Evolutionary conservation across 1,140 invertebrate species (phyloP).

Genomic region (Drosophila nikananu): DNA sequence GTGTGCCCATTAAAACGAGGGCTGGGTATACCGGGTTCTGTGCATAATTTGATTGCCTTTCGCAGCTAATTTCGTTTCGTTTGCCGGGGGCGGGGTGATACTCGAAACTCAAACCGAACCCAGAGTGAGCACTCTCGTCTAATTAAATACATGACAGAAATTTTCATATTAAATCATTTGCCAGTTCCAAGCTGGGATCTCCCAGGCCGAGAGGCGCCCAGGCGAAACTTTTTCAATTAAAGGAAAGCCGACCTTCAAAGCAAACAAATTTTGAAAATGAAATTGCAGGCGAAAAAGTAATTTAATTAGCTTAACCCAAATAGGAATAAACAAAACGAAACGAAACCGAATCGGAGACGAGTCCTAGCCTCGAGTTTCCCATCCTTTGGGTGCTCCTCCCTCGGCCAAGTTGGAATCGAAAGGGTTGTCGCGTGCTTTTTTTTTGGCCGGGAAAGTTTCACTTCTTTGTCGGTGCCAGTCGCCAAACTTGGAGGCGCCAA

Average conservation of each 20-base stretch:
- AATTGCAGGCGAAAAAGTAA: slow-evolving; percentile 78
- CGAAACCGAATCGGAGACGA: slow-evolving; percentile 19
- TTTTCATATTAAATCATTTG: slow-evolving; percentile 64
- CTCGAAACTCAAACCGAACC: slow-evolving; percentile 9
- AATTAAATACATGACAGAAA: slow-evolving; percentile 70
- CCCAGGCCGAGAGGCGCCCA: slow-evolving; percentile 1
- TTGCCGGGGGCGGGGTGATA: not conserved
- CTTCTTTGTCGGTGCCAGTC: slow-evolving; percentile 59
- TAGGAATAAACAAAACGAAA: slow-evolving; percentile 51
- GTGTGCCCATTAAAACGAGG: slow-evolving; percentile 52
- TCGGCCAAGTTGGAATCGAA: slow-evolving; percentile 29
- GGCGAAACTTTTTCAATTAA: slow-evolving; percentile 77
- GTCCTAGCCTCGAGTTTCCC: slow-evolving; percentile 32
- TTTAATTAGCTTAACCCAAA: slow-evolving; percentile 78
- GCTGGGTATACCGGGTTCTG: slow-evolving; percentile 23
- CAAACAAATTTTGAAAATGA: slow-evolving; percentile 67
- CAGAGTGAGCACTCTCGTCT: slow-evolving; percentile 36
- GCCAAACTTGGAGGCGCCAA: slow-evolving; percentile 62
- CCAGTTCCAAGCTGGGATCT: slow-evolving; percentile 1
- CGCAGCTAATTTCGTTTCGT: slow-evolving; percentile 73
- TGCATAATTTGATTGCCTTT: slow-evolving; percentile 82
- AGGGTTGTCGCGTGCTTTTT: slow-evolving; percentile 45
- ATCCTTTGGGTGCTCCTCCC: not conserved
- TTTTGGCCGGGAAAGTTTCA: slow-evolving; percentile 51
- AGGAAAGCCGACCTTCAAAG: slow-evolving; percentile 72